Evolutionary conservation across 2,113 vertebrate species (phyloP), one percentile per base, ranked within the genome.

Genomic region (Scopus umbretta): DNA sequence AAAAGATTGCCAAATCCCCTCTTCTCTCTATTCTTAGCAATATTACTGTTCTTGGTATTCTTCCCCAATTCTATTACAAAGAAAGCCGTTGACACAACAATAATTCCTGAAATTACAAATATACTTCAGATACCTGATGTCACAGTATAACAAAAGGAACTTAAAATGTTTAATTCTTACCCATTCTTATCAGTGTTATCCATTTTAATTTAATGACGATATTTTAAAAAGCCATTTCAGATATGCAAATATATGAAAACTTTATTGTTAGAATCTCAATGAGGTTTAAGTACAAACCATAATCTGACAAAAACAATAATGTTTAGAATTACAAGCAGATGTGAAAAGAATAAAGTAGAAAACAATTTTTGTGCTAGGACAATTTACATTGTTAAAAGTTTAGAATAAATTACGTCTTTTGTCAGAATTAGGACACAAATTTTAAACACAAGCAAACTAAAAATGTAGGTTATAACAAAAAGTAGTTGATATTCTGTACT

Each of bases 311-410:
- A 97, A 96, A 63, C 73, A 95, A 95, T 87, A 85, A 75, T 91
- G 56, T 91, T 94, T 89, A 95, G 87, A 97, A 96, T 94, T 97
- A 86, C 90, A 95, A 93, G 70, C 88, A 96, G 96, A 94, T 95
- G 96, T 94, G 92, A 96, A 96, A 96, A 90, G 92, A 94, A 96
- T 84, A 91, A 95, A 97, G 68, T 42, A 40, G 68, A 81, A 94
- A 93, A 80, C 67, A 40, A 85, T 89, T 92, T 80, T 89, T 40
- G 73, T 89, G 70, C 43, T 90, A 79, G 76, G 86, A 74, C 47
- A 92, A 42, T 70, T 95, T 79, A 58, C 82, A 90, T 94, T 90
- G 94, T 97, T 86, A 90, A 76, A 96, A 90, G 68, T 78, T 92
- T 84, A 45, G 85, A 97, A 97, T 86, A 94, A 94, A 94, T 93